Conservation (phyloP, 2,888 invertebrate genomes). For the Amblyteles armatorius region DNA sequence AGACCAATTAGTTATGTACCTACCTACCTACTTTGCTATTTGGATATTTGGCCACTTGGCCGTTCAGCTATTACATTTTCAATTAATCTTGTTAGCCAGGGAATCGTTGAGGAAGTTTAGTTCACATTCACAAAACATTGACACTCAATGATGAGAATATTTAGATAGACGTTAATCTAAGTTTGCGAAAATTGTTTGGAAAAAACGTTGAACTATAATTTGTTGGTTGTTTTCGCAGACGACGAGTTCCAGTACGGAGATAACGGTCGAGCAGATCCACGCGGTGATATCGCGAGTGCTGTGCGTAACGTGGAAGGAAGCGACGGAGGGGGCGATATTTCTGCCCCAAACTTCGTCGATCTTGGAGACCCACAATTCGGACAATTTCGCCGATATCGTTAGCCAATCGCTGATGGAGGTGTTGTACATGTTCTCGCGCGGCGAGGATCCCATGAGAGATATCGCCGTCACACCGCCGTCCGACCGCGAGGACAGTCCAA, state of each 20-base stretch:
- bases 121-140: no score
- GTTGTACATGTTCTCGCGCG: constrained; percentile 86
- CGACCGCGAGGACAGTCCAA: constrained; percentile 83
- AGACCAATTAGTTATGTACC: no score
- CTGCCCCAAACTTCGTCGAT: constrained; percentile 85
- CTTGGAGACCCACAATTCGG: constrained; percentile 70
- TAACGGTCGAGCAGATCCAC: constrained; percentile 88
- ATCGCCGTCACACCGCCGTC: constrained; percentile 83
- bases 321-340: constrained; percentile 84
- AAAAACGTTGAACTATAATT: constrained; percentile 19
- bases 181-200: constrained; percentile 14
- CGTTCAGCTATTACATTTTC: no score
- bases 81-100: no score
- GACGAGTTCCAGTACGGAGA: constrained; percentile 85
- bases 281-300: constrained; percentile 89
- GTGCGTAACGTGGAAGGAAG: constrained; percentile 89
- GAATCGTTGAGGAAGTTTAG: no score
- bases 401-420: constrained; percentile 89
- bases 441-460: constrained; percentile 87
- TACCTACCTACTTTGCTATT: no score
- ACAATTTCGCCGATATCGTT: constrained; percentile 77
- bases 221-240: constrained; percentile 74
- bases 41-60: no score
- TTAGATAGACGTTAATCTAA: not conserved
- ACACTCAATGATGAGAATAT: not conserved